These are phyloP conservation scores for Telmatherina bonti DNA, from an alignment of 2,797 vertebrate genomes.

Conservation along the genomic window DNA sequence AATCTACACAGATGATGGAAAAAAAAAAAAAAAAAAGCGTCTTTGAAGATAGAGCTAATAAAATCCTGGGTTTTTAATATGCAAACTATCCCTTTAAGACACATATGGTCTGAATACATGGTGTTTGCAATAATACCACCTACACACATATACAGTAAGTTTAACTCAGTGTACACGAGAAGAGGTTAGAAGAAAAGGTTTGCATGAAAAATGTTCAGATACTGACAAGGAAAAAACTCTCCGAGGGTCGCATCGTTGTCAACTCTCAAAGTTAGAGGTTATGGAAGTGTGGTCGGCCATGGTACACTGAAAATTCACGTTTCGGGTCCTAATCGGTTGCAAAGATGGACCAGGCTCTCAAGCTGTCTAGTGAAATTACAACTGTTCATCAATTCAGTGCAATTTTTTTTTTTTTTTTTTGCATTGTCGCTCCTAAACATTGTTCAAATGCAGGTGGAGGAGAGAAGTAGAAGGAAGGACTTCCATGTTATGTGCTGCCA, in stretches of 20 bases:
- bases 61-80: slow-evolving; percentile 22
- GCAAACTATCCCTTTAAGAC: slow-evolving; percentile 61
- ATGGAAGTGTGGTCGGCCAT: slow-evolving; percentile 60
- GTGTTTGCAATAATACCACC: slow-evolving; percentile 47
- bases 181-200: slow-evolving; percentile 38
- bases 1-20: neutral
- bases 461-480: slow-evolving; percentile 30
- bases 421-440: slow-evolving; percentile 46
- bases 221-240: slow-evolving; percentile 58
- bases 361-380: slow-evolving; percentile 44
- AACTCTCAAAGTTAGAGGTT: slow-evolving; percentile 63
- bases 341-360: slow-evolving; percentile 45
- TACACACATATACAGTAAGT: slow-evolving; percentile 46
- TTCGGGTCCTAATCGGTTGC: slow-evolving; percentile 60
- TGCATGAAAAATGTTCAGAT: slow-evolving; percentile 55
- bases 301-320: slow-evolving; percentile 32
- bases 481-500: slow-evolving; percentile 22
- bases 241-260: slow-evolving; percentile 34
- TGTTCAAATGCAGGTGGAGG: slow-evolving; percentile 64
- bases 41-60: slow-evolving; percentile 5
- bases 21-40: neutral
- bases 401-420: too few relatives aligned
- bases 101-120: slow-evolving; percentile 48
- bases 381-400: slow-evolving; percentile 56
- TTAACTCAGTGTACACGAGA: slow-evolving; percentile 51